Evolutionary conservation across 1,140 invertebrate genomes (phyloP).

Genomic region (Varroa destructor): DNA sequence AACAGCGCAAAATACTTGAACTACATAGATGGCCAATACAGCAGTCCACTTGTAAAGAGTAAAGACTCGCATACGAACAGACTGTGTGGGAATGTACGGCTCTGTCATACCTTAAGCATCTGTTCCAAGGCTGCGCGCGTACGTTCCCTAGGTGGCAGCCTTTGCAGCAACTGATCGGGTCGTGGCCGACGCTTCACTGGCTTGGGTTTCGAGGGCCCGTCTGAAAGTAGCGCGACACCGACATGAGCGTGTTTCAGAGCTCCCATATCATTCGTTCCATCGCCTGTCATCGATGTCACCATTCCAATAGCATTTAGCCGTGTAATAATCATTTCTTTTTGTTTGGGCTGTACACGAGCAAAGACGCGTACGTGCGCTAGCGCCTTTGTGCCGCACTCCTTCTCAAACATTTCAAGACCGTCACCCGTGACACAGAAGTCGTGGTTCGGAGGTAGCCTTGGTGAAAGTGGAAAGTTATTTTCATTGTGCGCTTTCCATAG

Average conservation of each 20-base stretch:
- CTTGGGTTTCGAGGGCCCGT: conserved; percentile 27
- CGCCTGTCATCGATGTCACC: conserved; percentile 95
- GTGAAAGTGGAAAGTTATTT: background rate
- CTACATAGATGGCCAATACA: no score
- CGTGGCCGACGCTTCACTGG: conserved; percentile 12
- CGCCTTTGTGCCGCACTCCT: conserved; percentile 42
- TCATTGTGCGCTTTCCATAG: conserved; percentile 39
- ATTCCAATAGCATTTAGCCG: conserved; percentile 73
- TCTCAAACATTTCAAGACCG: conserved; percentile 36
- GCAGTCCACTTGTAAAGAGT: no score
- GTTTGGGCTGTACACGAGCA: conserved; percentile 85
- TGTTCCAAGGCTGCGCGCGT: conserved; percentile 7
- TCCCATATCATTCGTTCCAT: conserved; percentile 99
- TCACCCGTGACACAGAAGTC: conserved; percentile 90
- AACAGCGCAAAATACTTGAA: no score
- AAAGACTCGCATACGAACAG: no score
- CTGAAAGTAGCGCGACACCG: conserved; percentile 44
- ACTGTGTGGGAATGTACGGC: no score
- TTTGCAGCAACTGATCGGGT: conserved; percentile 10
- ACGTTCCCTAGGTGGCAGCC: conserved; percentile 10
- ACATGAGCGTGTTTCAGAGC: conserved; percentile 96
- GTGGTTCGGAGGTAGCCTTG: conserved; percentile 43
- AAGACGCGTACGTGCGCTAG: conserved; percentile 76
- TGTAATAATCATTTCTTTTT: conserved; percentile 89
- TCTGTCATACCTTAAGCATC: conserved; percentile 12